Conservation (phyloP, 2,888 invertebrate genomes). For the Hecatera dysodea region DNA sequence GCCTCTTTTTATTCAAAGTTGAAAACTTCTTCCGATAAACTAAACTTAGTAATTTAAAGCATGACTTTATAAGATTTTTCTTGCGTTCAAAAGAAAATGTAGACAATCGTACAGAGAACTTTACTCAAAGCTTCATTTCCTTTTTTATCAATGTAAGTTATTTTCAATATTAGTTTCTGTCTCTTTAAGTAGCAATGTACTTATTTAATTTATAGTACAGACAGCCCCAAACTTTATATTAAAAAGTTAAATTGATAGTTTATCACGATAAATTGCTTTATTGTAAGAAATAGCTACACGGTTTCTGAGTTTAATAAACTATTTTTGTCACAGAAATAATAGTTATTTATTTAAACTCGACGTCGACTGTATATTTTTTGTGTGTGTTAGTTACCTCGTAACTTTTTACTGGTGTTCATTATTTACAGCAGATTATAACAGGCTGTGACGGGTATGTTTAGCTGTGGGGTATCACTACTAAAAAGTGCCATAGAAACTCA, state of each 20-base stretch:
- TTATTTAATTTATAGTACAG: background rate
- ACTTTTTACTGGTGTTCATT: no score
- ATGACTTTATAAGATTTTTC: conserved; percentile 49
- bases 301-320: no score
- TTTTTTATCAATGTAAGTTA: conserved; percentile 24
- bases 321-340: no score
- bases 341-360: no score
- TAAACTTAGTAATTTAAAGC: conserved; percentile 59
- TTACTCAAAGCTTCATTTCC: conserved; percentile 40
- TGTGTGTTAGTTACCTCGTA: no score
- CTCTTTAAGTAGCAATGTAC: background rate
- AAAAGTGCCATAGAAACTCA: no score
- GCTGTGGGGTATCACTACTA: no score
- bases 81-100: conserved; percentile 41
- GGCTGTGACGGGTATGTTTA: no score
- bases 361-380: no score
- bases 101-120: conserved; percentile 40
- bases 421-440: no score
- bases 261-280: background rate
- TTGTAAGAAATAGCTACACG: background rate
- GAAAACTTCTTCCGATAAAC: conserved; percentile 54
- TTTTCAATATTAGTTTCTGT: background rate
- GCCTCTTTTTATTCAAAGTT: conserved; percentile 44
- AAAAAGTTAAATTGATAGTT: no score
- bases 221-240: no score